Evolutionary conservation across 2,888 invertebrate species (phyloP).

Genomic region (Reticulitermes lucifugus): DNA sequence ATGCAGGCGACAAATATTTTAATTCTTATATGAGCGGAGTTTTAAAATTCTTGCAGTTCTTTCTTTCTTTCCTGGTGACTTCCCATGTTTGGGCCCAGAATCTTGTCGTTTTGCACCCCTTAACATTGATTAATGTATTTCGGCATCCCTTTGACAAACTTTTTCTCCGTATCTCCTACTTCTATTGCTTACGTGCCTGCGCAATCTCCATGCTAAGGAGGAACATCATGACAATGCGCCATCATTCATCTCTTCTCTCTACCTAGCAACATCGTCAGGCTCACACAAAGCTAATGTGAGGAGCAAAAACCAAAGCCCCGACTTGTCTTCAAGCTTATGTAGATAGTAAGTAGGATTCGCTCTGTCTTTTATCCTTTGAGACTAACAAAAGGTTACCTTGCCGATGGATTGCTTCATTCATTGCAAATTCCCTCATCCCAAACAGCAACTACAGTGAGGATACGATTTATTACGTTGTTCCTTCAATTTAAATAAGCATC

Average conservation of each 20-base stretch:
- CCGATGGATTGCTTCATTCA: constrained; percentile 13
- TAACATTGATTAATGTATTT: constrained; percentile 7
- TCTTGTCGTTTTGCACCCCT: neutral
- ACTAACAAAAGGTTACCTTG: constrained; percentile 16
- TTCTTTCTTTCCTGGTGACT: too few species aligned
- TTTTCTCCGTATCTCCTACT: neutral
- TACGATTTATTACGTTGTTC: neutral
- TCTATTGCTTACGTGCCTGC: neutral
- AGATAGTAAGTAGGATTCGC: neutral
- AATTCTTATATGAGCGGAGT: too few species aligned
- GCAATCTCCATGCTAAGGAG: constrained; percentile 23
- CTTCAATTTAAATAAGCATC: constrained; percentile 6
- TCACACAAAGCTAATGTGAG: neutral
- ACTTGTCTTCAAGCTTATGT: neutral
- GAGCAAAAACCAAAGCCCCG: neutral
- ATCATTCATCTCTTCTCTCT: neutral
- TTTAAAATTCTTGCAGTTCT: too few species aligned
- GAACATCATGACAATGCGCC: neutral
- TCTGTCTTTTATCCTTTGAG: neutral
- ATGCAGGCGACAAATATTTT: too few species aligned
- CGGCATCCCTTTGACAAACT: constrained; percentile 14
- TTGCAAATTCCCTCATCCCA: constrained; percentile 1
- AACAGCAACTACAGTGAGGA: neutral
- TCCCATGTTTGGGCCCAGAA: neutral
- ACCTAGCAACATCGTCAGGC: neutral